phyloP scores from a whole-genome alignment of 2,888 invertebrate genomes.

The Athalia cordata region DNA sequence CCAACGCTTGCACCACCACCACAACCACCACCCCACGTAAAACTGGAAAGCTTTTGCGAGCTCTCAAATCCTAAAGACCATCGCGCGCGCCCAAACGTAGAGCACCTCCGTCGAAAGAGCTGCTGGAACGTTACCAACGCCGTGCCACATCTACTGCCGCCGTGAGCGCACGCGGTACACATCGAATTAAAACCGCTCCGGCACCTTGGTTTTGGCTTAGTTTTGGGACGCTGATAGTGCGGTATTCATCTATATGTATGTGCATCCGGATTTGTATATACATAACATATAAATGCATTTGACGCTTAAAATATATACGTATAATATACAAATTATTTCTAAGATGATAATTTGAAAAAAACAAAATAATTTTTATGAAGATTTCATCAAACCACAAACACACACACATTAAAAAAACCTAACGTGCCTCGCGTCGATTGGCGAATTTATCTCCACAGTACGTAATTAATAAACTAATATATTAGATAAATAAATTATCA shows the following conservation, averaged over 20 bases:
- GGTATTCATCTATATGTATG: background rate
- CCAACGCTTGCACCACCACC: background rate
- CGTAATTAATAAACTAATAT: background rate
- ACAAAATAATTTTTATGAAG: too few species aligned
- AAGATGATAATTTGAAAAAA: background rate
- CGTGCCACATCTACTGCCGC: slow-evolving; percentile 35
- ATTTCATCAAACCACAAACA: background rate
- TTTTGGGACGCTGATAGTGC: slow-evolving; percentile 4
- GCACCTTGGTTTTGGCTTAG: background rate
- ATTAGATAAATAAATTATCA: too few species aligned
- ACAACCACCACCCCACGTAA: slow-evolving; percentile 14
- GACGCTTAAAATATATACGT: background rate
- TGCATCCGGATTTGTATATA: background rate
- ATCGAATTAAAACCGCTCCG: slow-evolving; percentile 1
- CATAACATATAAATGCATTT: background rate
- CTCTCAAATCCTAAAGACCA: slow-evolving; percentile 37
- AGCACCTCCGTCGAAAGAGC: slow-evolving; percentile 41
- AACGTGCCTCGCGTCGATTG: slow-evolving; percentile 10
- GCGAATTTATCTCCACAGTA: background rate
- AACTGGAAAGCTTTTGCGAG: slow-evolving; percentile 38
- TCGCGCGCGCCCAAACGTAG: slow-evolving; percentile 42
- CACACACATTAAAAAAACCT: background rate
- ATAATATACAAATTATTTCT: background rate
- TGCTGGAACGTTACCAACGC: slow-evolving; percentile 11
- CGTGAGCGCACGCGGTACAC: slow-evolving; percentile 41